phyloP scores from a whole-genome alignment of 2,888 invertebrate species.

The Eristalis arbustorum region DNA sequence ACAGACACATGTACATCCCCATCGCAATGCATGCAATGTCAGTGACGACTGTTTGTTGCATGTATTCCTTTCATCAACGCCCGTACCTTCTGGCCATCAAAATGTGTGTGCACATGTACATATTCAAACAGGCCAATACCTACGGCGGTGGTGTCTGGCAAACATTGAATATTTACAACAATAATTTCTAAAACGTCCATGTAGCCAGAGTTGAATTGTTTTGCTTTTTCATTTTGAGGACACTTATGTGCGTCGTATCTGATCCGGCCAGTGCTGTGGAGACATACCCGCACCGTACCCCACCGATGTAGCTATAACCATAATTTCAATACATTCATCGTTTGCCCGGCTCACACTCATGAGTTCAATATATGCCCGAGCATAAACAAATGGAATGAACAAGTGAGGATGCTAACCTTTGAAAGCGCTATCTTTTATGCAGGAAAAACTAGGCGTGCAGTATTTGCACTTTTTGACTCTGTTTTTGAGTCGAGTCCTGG shows the following conservation, averaged over 20 bases:
- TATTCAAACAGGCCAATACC: constrained; percentile 43
- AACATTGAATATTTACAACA: constrained; percentile 61
- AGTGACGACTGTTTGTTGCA: constrained; percentile 42
- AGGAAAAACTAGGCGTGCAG: constrained; percentile 23
- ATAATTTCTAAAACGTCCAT: constrained; percentile 54
- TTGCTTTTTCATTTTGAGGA: constrained; percentile 62
- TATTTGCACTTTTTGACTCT: constrained; percentile 45
- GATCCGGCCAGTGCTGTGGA: constrained; percentile 2
- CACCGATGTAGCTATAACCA: constrained; percentile 2
- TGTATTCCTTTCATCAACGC: constrained; percentile 23
- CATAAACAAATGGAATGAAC: constrained; percentile 8
- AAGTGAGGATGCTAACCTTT: constrained; percentile 13
- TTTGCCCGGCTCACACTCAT: not conserved
- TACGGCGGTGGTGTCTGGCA: constrained; percentile 36
- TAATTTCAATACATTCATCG: constrained; percentile 45
- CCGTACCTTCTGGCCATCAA: constrained; percentile 16
- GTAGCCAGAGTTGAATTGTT: constrained; percentile 60
- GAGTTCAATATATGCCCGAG: constrained; percentile 13
- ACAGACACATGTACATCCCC: constrained; percentile 13
- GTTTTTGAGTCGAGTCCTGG: constrained; percentile 33
- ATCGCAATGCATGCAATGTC: constrained; percentile 28
- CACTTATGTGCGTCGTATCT: constrained; percentile 20
- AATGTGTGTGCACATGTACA: not conserved
- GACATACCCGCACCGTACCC: constrained; percentile 20
- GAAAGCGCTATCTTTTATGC: not conserved